Conservation (phyloP, 2,797 vertebrate genomes). For the Mormyrops boulengeri region DNA sequence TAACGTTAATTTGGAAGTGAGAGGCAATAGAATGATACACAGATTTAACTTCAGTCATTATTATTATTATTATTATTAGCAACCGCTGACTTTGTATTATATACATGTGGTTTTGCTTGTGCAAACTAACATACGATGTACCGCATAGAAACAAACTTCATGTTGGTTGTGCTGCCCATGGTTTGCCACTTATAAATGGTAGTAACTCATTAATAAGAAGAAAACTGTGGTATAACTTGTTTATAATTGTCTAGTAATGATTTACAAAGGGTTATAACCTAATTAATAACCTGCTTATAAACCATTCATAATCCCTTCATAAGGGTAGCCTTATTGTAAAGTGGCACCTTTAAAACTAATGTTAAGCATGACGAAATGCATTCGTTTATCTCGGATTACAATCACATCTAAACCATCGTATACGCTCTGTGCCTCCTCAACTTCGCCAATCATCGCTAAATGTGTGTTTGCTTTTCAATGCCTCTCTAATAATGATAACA, state of each 20-base stretch:
- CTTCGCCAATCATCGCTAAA: background rate
- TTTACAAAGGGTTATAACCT: no score
- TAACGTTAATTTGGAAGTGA: background rate
- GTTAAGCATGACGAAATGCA: background rate
- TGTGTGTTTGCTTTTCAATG: background rate
- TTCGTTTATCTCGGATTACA: background rate
- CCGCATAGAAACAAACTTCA: background rate
- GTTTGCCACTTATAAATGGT: no score
- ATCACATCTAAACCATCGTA: background rate
- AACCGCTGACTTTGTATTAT: background rate
- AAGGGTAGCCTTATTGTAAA: no score
- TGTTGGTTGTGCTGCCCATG: background rate
- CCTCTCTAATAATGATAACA: background rate
- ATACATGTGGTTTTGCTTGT: background rate
- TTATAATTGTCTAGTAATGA: background rate
- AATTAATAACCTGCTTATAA: no score
- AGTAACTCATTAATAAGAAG: background rate
- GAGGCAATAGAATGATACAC: background rate
- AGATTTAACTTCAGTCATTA: background rate
- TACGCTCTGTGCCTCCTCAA: background rate
- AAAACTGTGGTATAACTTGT: background rate
- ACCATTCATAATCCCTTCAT: no score
- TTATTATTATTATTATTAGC: conserved; percentile 3
- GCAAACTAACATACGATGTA: background rate
- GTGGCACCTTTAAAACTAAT: no score